Conservation (phyloP, 2,888 invertebrate genomes). For the Leistus spinibarbis region DNA sequence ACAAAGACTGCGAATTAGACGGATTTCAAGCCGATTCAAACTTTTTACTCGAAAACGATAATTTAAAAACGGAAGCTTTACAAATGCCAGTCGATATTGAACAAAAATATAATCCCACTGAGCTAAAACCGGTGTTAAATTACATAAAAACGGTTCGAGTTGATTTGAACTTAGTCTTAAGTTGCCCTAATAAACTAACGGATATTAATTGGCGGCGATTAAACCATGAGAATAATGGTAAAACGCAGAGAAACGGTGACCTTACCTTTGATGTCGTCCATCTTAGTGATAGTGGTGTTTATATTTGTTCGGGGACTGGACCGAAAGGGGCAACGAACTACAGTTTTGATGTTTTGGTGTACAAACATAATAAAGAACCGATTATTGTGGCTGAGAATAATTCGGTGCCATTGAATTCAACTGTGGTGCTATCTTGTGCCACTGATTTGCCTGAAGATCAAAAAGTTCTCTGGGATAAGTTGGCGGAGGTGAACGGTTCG, state of each 20-base stretch:
- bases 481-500: not conserved
- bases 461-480: not conserved
- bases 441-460: not conserved
- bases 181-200: not conserved
- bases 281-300: not conserved
- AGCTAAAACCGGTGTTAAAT: not conserved
- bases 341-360: not conserved
- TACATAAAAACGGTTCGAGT: not conserved
- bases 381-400: not conserved
- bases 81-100: not conserved
- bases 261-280: not conserved
- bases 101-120: not conserved
- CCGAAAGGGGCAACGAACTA: not conserved
- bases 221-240: not conserved
- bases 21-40: not conserved
- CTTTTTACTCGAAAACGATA: not conserved
- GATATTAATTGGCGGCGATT: not conserved
- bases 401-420: not conserved
- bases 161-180: not conserved
- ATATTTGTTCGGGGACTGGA: not conserved
- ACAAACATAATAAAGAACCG: not conserved
- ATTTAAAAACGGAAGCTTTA: not conserved
- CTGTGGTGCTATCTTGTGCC: not conserved
- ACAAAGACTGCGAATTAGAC: not conserved
- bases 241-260: not conserved